Base-by-base conservation (phyloP, 1,140 invertebrate genomes). In the Anoplophora glabripennis region DNA sequence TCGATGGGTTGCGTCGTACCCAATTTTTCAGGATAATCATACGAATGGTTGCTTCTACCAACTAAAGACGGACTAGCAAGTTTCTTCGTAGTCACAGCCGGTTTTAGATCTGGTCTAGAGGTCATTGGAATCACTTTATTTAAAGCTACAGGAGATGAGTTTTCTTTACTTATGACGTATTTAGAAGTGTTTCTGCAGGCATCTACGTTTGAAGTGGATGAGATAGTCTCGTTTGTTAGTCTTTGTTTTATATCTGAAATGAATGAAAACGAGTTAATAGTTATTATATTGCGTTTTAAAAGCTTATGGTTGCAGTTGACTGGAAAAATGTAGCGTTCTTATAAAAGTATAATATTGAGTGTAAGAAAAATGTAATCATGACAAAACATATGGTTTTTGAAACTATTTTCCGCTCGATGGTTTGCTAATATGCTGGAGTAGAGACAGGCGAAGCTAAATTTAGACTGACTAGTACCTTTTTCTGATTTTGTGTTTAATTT, bases 401-500 rank as follows among this genome's bases (percentile, higher is more conserved):
- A 73, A 69, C 72, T 73, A 72, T 72, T 66, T 66, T 68, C 69
- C 70, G 52, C 57, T 67, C 66, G 66, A 66, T 57, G 2, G 5
- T 28, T 3, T 3, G 21, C 21, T 28, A 3, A 28, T 28, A 28
- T 3, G 21, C 21, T 28, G 21, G 2, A 28, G 21, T 5, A 3
- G 3, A 28, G 5, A 28, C 21, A 28, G 21, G 21, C 21, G 21
- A 28, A 28, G 21, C n/a, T 41, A 41, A 41, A 17, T 41, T 12
- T n/a, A n/a, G n/a, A n/a, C 21, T 28, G 21, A 47, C 15, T 14
- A 53, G 52, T 54, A 54, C 52, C 52, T 54, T 54, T 54, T 54
- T 42, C 52, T 42, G 33, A 18, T 54, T 54, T 54, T 35, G 49
- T 18, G 21, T 37, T 21, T 52, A 37, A 18, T 41, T 38, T 52